Evolutionary conservation across 2,113 vertebrate genomes (phyloP), one percentile per base, ranked within the genome.

Genomic region (Todiramphus chloris): DNA sequence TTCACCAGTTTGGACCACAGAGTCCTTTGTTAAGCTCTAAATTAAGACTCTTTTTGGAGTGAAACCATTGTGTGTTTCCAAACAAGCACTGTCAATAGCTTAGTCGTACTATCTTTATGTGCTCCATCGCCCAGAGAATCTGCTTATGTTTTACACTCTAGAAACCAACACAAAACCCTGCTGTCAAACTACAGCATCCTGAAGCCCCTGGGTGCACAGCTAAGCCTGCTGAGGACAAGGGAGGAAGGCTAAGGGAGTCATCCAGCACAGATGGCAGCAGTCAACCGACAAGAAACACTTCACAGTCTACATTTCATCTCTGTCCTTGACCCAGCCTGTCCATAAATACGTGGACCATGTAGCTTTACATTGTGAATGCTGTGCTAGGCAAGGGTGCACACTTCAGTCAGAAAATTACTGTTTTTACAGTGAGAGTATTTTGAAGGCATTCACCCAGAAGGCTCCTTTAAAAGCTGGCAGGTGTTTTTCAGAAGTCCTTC

Each of bases 291-390:
- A 66, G 16, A 67, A 80, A 46, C 30, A 35, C 66, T 39, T 31
- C 14, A 39, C 1, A 5, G 43, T 19, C 31, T 37, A 37, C 5
- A 2, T 51, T 53, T 73, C 16, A 41, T n/a, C 39, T 43, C 39
- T 31, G 43, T 43, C 39, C 48, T 81, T 81, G 76, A 55, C 4
- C 18, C 55, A 62, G 30, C 16, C 37, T 39, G 59, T 19, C 20
- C 16, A 23, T 27, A 66, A 83, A 39, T 2, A 7, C 0, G 0
- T 39, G n/a, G 63, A 59, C n/a, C 53, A 30, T 0, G 2, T 16
- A 72, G 50, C 37, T 77, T 83, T 35, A 78, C 25, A 48, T 7
- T 1, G 3, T 33, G 25, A 41, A 66, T 21, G 30, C 5, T 33
- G 39, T 48, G 46, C 60, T 41, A 59, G 59, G 21, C 27, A 24